A percentile compares a stretch with the other conserved stretches of the same genome.
These are phyloP conservation scores for Cricetomys ansorgei DNA, from an alignment of 2,113 vertebrate genomes.

Conservation along the genomic window DNA sequence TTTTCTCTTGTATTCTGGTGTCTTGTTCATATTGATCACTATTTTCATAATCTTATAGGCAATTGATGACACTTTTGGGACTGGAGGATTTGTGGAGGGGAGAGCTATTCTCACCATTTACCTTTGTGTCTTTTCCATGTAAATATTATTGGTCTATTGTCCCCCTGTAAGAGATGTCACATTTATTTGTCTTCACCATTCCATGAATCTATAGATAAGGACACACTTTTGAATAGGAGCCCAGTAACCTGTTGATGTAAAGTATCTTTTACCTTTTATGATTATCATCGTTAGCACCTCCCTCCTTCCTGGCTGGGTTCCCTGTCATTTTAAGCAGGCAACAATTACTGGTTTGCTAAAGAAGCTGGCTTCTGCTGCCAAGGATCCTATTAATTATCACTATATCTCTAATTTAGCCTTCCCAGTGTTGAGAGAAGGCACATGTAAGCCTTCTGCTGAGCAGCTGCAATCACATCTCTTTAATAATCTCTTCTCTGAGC, in stretches of 20 bases:
- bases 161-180: background rate
- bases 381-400: conserved; percentile 80
- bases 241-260: conserved; percentile 77
- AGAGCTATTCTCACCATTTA: background rate
- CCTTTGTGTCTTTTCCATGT: background rate
- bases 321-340: conserved; percentile 79
- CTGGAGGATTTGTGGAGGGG: background rate
- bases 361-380: conserved; percentile 77
- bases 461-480: conserved; percentile 16
- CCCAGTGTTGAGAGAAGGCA: conserved; percentile 73
- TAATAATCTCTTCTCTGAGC: conserved; percentile 50
- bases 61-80: background rate
- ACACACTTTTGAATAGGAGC: conserved; percentile 59
- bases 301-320: conserved; percentile 75
- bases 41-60: conserved; percentile 15
- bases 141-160: conserved; percentile 14
- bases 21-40: background rate
- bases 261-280: conserved; percentile 77
- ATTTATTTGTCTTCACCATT: conserved; percentile 27
- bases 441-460: conserved; percentile 59
- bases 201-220: conserved; percentile 38
- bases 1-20: background rate
- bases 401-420: conserved; percentile 76
- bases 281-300: conserved; percentile 75
- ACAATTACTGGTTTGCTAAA: conserved; percentile 80